Conservation (phyloP, 2,888 invertebrate genomes). For the Monochamus alternatus region DNA sequence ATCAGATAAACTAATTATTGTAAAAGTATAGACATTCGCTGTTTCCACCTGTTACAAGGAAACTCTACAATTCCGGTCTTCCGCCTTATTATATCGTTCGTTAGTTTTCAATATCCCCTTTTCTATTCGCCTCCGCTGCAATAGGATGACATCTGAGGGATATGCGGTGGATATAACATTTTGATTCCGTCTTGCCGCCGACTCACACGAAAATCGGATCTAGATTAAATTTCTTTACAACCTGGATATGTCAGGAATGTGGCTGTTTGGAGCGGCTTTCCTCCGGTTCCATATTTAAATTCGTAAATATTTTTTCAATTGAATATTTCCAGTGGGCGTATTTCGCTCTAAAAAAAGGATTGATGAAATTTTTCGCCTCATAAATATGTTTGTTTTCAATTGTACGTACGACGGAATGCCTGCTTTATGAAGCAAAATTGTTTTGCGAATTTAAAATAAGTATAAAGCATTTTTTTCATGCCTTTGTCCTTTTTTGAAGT, state of each 20-base stretch:
- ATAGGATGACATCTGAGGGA: background rate
- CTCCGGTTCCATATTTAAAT: background rate
- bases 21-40: too few species aligned
- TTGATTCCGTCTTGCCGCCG: background rate
- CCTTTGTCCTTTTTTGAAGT: too few species aligned
- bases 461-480: too few species aligned
- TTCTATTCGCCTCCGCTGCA: background rate
- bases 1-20: too few species aligned
- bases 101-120: background rate
- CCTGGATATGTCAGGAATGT: background rate
- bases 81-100: background rate
- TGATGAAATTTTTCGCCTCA: background rate
- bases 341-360: background rate
- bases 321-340: background rate
- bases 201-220: background rate
- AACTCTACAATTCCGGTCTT: background rate
- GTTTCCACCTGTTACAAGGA: too few species aligned
- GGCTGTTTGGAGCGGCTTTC: background rate
- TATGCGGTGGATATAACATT: background rate
- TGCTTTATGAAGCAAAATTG: too few species aligned
- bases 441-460: too few species aligned
- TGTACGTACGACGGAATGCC: too few species aligned
- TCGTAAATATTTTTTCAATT: background rate
- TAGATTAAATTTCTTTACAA: background rate
- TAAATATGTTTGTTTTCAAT: too few species aligned